phyloP scores from a whole-genome alignment of 2,888 invertebrate species.

The Aphidoletes aphidimyza region DNA sequence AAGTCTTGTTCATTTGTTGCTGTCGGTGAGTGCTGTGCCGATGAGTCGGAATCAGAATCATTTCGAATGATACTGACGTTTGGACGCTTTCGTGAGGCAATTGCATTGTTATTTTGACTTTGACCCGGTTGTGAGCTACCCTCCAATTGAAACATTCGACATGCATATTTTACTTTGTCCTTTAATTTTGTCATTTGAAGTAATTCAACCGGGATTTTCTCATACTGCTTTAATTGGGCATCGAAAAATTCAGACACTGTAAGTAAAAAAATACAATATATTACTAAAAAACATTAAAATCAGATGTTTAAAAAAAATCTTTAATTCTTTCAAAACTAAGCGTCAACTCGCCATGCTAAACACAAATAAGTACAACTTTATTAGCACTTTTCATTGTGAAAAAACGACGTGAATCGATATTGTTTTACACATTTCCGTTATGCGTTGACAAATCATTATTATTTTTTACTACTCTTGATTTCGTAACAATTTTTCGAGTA shows the following conservation, averaged over 20 bases:
- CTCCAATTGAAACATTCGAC: neutral
- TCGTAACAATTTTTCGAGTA: too few relatives aligned
- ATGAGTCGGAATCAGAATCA: neutral
- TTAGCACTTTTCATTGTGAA: too few relatives aligned
- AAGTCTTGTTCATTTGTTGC: conserved; percentile 56
- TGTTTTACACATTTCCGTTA: too few relatives aligned
- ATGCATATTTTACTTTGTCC: neutral
- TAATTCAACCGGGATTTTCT: neutral
- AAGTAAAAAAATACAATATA: neutral
- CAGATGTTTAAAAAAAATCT: too few relatives aligned
- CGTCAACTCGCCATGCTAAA: too few relatives aligned
- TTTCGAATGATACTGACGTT: neutral
- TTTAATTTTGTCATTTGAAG: neutral
- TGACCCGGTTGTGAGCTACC: neutral
- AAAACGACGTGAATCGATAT: too few relatives aligned
- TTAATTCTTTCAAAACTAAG: too few relatives aligned
- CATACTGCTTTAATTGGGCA: neutral
- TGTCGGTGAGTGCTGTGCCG: conserved; percentile 53
- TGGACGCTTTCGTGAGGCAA: neutral
- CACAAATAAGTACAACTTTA: too few relatives aligned
- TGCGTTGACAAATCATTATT: too few relatives aligned
- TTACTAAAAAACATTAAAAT: too few relatives aligned
- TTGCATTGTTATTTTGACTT: neutral
- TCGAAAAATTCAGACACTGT: conserved; percentile 12
- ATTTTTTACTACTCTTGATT: too few relatives aligned